Evolutionary conservation across 2,797 vertebrate species (phyloP), one percentile per base, ranked within the genome.

Genomic region (Betta splendens): DNA sequence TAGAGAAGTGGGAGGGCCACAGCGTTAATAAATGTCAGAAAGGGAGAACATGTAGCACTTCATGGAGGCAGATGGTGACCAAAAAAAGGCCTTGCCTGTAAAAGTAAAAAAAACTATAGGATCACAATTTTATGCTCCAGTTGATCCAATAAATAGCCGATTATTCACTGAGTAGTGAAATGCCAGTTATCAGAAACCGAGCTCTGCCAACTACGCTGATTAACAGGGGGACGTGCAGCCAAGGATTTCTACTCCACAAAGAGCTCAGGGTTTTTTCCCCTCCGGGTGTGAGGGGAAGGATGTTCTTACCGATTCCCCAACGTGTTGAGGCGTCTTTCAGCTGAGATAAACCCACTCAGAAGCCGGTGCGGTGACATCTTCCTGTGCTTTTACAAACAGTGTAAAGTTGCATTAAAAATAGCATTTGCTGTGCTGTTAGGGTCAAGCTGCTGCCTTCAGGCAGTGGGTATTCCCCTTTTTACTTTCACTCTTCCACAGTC

Each of bases 221-320:
- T 57, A 59, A 39, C 25, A 51, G 16, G 15, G 15, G 4, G 25
- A 21, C 23, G 7, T 12, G 22, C 44, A 63, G 69, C 64, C 66
- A 70, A 32, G 50, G 46, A 62, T 48, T 49, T 69, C 67, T 33
- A 62, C 69, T 79, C 54, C 70, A 39, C 55, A 69, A n/a, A 43
- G 32, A 37, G 25, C 3, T 54, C n/a, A 5, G 49, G 74, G 9
- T 31, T 16, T 69, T 63, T 17, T 69, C 60, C 35, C 59, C 28
- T 53, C 51, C 75, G 48, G 32, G 48, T 25, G 16, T 5, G 25
- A 9, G 3, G 45, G 29, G 31, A 31, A 47, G 20, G 7, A 6
- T 17, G 42, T 40, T 65, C 10, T 36, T 32, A 55, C 49, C 55
- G 64, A 18, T 17, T 35, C 38, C 26, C 61, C 23, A 53, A 20